phyloP scores from a whole-genome alignment of 2,888 invertebrate species.

The Rhingia campestris region DNA sequence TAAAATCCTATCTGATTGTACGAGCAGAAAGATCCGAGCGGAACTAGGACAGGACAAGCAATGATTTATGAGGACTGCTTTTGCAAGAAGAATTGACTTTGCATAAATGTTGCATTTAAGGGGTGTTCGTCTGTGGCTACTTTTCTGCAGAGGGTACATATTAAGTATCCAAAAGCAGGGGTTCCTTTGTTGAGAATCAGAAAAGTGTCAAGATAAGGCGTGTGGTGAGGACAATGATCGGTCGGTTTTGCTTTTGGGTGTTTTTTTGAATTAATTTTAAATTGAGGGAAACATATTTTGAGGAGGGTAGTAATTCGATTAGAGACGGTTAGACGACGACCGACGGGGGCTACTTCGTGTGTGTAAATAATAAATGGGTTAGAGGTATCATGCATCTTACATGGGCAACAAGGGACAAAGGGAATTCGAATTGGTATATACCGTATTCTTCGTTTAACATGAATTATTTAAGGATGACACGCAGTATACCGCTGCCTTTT shows the following conservation, averaged over 20 bases:
- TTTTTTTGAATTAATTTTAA: not conserved
- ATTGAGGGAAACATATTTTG: not conserved
- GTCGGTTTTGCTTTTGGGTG: not conserved
- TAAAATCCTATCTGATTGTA: constrained; percentile 1
- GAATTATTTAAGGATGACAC: too few species aligned
- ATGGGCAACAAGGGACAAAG: too few species aligned
- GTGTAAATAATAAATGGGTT: too few species aligned
- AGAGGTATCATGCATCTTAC: too few species aligned
- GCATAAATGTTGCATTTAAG: constrained; percentile 34
- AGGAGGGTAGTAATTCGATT: too few species aligned
- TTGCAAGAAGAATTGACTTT: constrained; percentile 31
- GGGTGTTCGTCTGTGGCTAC: not conserved
- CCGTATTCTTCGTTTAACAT: too few species aligned
- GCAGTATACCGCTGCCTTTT: too few species aligned
- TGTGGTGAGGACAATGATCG: too few species aligned
- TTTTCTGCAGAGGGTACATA: not conserved
- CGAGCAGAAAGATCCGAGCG: constrained; percentile 20
- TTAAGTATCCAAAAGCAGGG: not conserved
- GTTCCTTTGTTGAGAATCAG: not conserved
- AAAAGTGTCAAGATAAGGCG: constrained; percentile 2
- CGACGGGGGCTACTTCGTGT: too few species aligned
- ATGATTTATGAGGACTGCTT: constrained; percentile 29
- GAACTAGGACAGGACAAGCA: constrained; percentile 15
- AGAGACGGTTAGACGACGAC: too few species aligned
- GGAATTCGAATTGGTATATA: too few species aligned